Evolutionary conservation across 2,113 vertebrate species (phyloP).

Genomic region (Vidua chalybeata): DNA sequence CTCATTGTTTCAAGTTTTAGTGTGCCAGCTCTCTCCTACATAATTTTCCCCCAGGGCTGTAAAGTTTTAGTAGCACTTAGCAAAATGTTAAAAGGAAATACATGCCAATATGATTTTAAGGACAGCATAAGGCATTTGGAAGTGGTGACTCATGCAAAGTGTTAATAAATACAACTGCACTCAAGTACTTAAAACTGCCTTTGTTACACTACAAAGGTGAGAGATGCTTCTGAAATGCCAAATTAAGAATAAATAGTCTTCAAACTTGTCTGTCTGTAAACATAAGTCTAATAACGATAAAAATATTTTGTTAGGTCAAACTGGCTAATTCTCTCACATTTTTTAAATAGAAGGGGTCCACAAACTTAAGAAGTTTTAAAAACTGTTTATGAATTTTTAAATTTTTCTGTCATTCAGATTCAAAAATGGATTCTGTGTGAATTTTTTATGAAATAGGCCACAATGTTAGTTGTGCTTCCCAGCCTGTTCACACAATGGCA

Average conservation of each 20-base stretch:
- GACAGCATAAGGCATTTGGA: slow-evolving; percentile 66
- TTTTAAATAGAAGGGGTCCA: not conserved
- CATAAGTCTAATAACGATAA: not conserved
- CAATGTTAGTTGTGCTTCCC: not conserved
- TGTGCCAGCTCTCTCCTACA: slow-evolving; percentile 38
- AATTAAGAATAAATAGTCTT: slow-evolving; percentile 12
- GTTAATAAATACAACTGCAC: slow-evolving; percentile 59
- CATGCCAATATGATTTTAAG: slow-evolving; percentile 43
- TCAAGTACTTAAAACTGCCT: slow-evolving; percentile 25
- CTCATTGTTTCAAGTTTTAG: slow-evolving; percentile 48
- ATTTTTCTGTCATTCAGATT: not conserved
- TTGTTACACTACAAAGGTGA: not conserved
- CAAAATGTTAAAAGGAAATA: slow-evolving; percentile 55
- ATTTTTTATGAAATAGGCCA: not conserved
- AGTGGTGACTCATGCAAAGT: slow-evolving; percentile 67
- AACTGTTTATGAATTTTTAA: not conserved
- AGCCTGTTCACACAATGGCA: not conserved
- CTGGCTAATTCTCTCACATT: not conserved
- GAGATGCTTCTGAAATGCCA: slow-evolving; percentile 30
- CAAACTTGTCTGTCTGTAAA: not conserved
- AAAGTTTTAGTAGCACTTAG: slow-evolving; percentile 62
- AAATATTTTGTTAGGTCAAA: not conserved
- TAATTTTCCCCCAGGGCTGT: slow-evolving; percentile 34
- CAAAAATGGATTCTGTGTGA: not conserved
- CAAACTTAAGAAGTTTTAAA: not conserved